Conservation (phyloP, 2,888 invertebrate genomes). For the Leptinotarsa tumamoca region DNA sequence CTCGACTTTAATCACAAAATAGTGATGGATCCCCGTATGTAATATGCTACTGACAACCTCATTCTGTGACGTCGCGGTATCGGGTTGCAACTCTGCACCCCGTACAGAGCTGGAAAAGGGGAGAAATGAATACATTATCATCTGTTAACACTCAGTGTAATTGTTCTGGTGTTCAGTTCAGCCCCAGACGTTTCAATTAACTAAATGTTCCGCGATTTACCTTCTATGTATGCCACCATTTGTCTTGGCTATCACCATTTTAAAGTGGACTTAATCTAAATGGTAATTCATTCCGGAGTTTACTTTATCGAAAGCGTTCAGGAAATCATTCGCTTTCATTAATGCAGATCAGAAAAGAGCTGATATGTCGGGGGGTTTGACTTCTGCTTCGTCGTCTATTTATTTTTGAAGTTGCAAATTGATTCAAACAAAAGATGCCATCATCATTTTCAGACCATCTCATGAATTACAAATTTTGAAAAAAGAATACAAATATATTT, state of each 20-base stretch:
- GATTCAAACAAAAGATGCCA: too few species aligned
- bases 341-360: constrained; percentile 9
- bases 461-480: too few species aligned
- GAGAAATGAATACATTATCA: constrained; percentile 67
- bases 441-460: too few species aligned
- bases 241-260: constrained; percentile 58
- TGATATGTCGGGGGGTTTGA: background rate
- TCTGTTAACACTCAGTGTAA: constrained; percentile 68
- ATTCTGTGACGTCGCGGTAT: background rate
- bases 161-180: constrained; percentile 65
- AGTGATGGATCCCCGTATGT: background rate
- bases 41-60: constrained; percentile 10
- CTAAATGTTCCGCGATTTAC: constrained; percentile 68
- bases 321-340: constrained; percentile 29
- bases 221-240: constrained; percentile 60
- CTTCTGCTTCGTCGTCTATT: background rate
- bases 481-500: too few species aligned
- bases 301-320: constrained; percentile 43
- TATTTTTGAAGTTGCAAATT: background rate
- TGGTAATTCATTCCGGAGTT: constrained; percentile 57
- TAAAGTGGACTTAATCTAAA: constrained; percentile 62
- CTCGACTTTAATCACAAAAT: background rate
- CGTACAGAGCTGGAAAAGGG: constrained; percentile 45
- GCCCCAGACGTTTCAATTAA: constrained; percentile 68
- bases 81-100: background rate